Conservation (phyloP, 2,888 invertebrate genomes). For the Creontiades dilutus region DNA sequence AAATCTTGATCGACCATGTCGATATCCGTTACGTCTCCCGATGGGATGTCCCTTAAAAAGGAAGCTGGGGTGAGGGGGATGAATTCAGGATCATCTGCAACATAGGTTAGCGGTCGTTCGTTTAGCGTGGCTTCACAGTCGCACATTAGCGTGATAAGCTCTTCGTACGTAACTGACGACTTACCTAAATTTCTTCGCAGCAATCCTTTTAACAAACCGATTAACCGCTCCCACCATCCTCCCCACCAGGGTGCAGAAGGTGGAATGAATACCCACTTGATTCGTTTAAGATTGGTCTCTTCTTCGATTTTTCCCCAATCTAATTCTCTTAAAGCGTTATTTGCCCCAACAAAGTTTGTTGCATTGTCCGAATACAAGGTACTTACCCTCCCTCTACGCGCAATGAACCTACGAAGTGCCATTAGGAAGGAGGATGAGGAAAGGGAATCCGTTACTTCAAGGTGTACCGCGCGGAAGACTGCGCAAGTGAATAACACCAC, state of each 20-base stretch:
- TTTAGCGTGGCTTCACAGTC: constrained; percentile 69
- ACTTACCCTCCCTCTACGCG: constrained; percentile 77
- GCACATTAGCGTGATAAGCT: constrained; percentile 63
- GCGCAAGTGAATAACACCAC: constrained; percentile 78
- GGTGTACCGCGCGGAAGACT: constrained; percentile 77
- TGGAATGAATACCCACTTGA: constrained; percentile 77
- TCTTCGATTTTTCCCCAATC: constrained; percentile 79
- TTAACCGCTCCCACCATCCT: constrained; percentile 77
- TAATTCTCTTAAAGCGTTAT: constrained; percentile 79
- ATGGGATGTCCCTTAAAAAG: constrained; percentile 32
- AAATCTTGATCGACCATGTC: constrained; percentile 58
- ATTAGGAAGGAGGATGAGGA: constrained; percentile 77
- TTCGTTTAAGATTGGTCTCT: constrained; percentile 73
- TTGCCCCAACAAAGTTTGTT: constrained; percentile 78
- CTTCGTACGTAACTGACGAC: constrained; percentile 60
- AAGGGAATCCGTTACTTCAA: constrained; percentile 77
- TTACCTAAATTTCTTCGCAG: constrained; percentile 67
- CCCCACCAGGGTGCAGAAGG: constrained; percentile 68
- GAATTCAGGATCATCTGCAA: constrained; percentile 51
- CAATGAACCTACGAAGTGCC: constrained; percentile 77
- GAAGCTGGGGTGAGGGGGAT: constrained; percentile 68
- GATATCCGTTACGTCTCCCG: constrained; percentile 16
- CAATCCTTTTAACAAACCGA: constrained; percentile 70
- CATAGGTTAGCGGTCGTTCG: constrained; percentile 71
- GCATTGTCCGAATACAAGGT: constrained; percentile 78